A percentile compares a stretch with the other conserved stretches of the same genome.
Conservation (phyloP, 2,888 invertebrate genomes). For the Mystacides longicornis region DNA sequence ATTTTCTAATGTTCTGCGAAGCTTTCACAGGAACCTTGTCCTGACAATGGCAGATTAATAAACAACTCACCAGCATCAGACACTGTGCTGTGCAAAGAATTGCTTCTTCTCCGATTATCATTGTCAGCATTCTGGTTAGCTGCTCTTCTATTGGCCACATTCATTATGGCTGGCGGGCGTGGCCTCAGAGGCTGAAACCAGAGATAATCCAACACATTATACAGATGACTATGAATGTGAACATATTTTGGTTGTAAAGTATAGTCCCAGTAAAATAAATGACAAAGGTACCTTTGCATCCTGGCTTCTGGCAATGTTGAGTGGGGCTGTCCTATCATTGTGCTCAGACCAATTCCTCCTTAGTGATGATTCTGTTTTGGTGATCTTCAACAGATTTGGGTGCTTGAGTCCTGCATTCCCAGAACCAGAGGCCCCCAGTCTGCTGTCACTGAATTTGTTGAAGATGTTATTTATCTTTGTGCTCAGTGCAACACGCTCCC, state of each 20-base stretch:
- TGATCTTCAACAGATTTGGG: not conserved
- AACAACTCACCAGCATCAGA: constrained; percentile 3
- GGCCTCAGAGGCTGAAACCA: constrained; percentile 29
- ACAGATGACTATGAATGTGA: no score
- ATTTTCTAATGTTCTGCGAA: no score
- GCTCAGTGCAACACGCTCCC: constrained; percentile 11
- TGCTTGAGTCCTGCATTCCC: not conserved
- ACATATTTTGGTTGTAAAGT: no score
- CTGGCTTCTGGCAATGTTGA: not conserved
- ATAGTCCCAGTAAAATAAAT: no score
- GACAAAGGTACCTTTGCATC: constrained; percentile 11
- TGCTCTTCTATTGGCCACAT: constrained; percentile 4
- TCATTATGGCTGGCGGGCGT: not conserved
- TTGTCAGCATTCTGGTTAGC: constrained; percentile 3
- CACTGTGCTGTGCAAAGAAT: constrained; percentile 39
- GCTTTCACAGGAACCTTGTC: no score
- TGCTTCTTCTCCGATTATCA: constrained; percentile 36
- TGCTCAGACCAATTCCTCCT: constrained; percentile 25
- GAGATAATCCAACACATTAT: not conserved
- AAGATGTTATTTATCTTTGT: constrained; percentile 19
- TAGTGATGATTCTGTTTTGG: constrained; percentile 15
- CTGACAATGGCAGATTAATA: no score
- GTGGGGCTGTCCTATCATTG: constrained; percentile 22
- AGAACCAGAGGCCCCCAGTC: not conserved
- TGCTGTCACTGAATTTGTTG: constrained; percentile 9